phyloP scores from a whole-genome alignment of 2,113 vertebrate genomes.

The Nanorana parkeri region DNA sequence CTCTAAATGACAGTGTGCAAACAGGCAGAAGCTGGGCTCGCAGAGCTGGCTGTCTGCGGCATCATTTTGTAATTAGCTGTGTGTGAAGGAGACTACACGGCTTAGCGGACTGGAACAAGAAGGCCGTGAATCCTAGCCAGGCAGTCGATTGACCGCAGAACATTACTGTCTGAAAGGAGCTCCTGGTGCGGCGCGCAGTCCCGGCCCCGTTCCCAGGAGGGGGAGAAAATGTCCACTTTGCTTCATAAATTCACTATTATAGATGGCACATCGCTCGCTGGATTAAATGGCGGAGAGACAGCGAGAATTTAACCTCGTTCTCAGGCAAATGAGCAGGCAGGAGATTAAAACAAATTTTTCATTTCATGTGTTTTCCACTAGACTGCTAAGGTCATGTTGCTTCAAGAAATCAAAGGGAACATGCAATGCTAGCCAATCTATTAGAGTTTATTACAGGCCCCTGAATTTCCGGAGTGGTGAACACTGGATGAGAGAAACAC shows the following conservation, averaged over 20 bases:
- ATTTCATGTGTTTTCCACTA: constrained; percentile 31
- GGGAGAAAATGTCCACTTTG: constrained; percentile 12
- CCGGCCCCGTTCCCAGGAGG: constrained; percentile 3
- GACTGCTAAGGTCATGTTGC: constrained; percentile 24
- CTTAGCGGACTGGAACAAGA: constrained; percentile 50
- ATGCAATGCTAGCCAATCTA: not conserved
- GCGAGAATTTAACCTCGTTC: constrained; percentile 33
- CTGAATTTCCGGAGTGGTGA: constrained; percentile 20
- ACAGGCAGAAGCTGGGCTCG: not conserved
- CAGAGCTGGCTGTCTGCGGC: constrained; percentile 1
- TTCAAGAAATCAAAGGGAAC: not conserved
- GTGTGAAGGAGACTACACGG: constrained; percentile 47
- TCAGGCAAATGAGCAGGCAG: constrained; percentile 28
- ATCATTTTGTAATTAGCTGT: constrained; percentile 55
- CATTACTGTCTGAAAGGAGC: constrained; percentile 27
- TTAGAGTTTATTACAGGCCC: constrained; percentile 34
- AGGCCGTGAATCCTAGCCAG: constrained; percentile 31
- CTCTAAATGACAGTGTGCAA: not conserved
- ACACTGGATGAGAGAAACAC: constrained; percentile 23
- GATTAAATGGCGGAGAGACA: constrained; percentile 20
- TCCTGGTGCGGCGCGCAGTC: not conserved
- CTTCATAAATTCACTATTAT: constrained; percentile 42
- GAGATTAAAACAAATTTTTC: constrained; percentile 42
- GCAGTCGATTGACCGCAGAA: constrained; percentile 38
- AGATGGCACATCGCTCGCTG: constrained; percentile 33